phyloP scores from a whole-genome alignment of 92 coral and sea anemone genomes.

The Nematostella vectensis region DNA sequence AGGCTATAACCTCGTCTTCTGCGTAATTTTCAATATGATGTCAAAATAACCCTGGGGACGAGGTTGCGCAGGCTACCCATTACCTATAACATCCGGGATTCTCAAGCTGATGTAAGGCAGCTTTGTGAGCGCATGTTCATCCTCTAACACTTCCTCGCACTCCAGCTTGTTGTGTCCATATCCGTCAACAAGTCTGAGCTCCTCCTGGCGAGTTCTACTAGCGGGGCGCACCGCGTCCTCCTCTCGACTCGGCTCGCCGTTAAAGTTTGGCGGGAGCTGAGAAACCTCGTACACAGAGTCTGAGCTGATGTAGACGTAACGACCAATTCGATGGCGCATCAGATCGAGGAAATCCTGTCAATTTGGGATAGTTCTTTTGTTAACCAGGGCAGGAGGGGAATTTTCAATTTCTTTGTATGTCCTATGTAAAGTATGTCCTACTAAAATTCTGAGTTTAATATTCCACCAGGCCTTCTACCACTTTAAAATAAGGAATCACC shows the following conservation, averaged over 20 bases:
- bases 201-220: constrained; percentile 43
- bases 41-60: too few species aligned
- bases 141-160: constrained; percentile 68
- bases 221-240: constrained; percentile 84
- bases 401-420: too few species aligned
- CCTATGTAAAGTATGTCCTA: too few species aligned
- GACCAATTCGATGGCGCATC: constrained; percentile 51
- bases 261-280: constrained; percentile 43
- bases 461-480: too few species aligned
- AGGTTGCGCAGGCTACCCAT: too few species aligned
- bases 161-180: constrained; percentile 76
- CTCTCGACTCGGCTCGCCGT: constrained; percentile 69
- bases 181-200: constrained; percentile 41
- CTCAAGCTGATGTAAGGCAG: constrained; percentile 68
- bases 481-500: too few species aligned
- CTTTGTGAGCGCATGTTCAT: constrained; percentile 41
- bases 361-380: background rate
- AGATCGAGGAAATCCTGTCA: constrained; percentile 60
- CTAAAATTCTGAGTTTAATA: too few species aligned
- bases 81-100: constrained; percentile 91
- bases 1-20: too few species aligned
- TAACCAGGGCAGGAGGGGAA: too few species aligned
- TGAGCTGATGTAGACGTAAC: constrained; percentile 79
- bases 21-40: too few species aligned
- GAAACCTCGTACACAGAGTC: constrained; percentile 96